Percentiles rank a stretch among this genome's conserved stretches.
Conservation (phyloP, 2,113 vertebrate genomes). For the Myocastor coypus region DNA sequence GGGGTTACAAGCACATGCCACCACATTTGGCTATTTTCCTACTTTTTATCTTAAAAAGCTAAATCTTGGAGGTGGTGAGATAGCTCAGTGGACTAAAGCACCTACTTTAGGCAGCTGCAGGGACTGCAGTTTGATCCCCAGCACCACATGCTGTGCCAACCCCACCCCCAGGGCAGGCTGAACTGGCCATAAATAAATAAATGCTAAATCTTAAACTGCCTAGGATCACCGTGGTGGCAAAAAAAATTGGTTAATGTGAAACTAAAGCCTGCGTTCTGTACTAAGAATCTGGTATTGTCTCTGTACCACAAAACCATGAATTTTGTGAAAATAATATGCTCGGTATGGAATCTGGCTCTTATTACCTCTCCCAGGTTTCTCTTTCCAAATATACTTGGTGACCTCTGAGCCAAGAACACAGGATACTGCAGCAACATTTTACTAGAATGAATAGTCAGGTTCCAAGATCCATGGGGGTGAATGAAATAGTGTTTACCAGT, state of each 20-base stretch:
- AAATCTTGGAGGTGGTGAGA: not conserved
- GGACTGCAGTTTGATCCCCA: too few species aligned
- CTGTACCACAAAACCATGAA: constrained; percentile 37
- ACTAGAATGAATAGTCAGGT: constrained; percentile 23
- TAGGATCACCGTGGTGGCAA: not conserved
- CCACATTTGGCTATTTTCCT: not conserved
- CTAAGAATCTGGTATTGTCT: constrained; percentile 38
- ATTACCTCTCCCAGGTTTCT: constrained; percentile 11
- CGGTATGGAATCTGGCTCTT: constrained; percentile 10
- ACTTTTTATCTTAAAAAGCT: constrained; percentile 47
- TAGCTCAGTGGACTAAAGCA: too few species aligned
- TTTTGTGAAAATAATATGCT: constrained; percentile 58
- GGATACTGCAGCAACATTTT: constrained; percentile 13
- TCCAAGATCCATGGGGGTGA: not conserved
- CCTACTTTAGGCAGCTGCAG: too few species aligned
- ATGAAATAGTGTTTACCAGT: constrained; percentile 33
- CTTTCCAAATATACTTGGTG: constrained; percentile 38
- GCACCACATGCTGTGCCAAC: too few species aligned
- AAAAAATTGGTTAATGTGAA: not conserved
- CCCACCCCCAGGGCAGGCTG: too few species aligned
- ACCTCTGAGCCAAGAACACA: constrained; percentile 13
- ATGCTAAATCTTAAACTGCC: constrained; percentile 29
- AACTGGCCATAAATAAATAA: not conserved
- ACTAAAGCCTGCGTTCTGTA: not conserved
- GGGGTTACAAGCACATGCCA: not conserved